Evolutionary conservation across 2,113 vertebrate species (phyloP), one percentile per base, ranked within the genome.

Genomic region (Pleuronectes platessa): DNA sequence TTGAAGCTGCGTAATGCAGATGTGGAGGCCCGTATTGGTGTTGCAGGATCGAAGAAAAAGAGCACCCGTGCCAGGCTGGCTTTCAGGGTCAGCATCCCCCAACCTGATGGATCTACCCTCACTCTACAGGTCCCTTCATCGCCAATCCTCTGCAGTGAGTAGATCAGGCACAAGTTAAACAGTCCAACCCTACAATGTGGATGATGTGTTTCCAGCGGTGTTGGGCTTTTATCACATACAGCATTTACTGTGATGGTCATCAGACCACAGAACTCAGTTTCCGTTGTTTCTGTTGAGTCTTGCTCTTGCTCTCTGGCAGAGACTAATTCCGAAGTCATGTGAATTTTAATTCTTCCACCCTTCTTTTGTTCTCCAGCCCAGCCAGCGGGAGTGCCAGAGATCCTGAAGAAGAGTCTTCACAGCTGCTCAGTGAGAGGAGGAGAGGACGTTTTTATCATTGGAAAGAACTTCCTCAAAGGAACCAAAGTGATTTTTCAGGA

Each of bases 401-500:
- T 99, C 86, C 94, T 99, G 49, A 99, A 99, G 93, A 99, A 99
- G 91, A 99, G 98, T 83, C 95, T 99, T 61, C 97, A 99, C 92
- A 97, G 93, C 79, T 96, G 97, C 86, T 95, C 96, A 17, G 96
- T 96, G 76, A 97, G 94, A 92, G 98, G 98, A 84, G 97, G 97
- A 87, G 97, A 99, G 81, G 98, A 99, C 79, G 95, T 99, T 63
- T 99, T 99, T 86, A 94, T 99, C 76, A 99, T 99, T 10, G 98
- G 98, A 88, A 99, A 99, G 93, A 99, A 99, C 93, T 99, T 99
- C 92, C 95, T 99, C 71, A 99, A 99, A 94, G 98, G 98, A 96
- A 97, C 97, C 84, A 98, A 99, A 95, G 98, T 99, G 86, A 94
- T 99, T 93, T 99, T 99, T 92, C 98, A 99, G 79, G 98, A 99